Evolutionary conservation across 2,113 vertebrate genomes (phyloP).

Genomic region (Pangasianodon hypophthalmus): DNA sequence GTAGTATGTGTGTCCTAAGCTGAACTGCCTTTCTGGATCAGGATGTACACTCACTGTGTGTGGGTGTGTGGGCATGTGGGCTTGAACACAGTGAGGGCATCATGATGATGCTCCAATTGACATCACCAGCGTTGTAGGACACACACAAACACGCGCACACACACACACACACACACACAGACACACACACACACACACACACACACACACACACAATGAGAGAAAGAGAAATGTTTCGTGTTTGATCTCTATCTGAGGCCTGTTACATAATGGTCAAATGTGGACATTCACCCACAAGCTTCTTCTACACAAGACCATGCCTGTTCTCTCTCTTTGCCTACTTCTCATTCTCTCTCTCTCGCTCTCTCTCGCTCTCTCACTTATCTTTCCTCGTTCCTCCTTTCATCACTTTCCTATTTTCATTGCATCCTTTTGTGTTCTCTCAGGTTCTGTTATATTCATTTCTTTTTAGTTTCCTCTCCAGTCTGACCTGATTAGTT

Average conservation of each 20-base stretch:
- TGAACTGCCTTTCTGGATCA: conserved; percentile 46
- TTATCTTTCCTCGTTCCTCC: conserved; percentile 20
- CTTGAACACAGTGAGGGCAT: conserved; percentile 30
- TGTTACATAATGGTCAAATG: conserved; percentile 67
- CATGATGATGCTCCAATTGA: conserved; percentile 45
- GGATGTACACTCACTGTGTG: conserved; percentile 33
- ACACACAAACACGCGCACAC: background rate
- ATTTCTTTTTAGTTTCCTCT: background rate
- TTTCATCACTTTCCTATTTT: background rate
- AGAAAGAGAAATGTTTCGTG: conserved; percentile 47
- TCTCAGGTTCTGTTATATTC: background rate
- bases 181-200: conserved; percentile 20
- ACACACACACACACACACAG: conserved; percentile 20
- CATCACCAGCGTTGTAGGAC: conserved; percentile 56
- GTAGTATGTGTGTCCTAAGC: conserved; percentile 4
- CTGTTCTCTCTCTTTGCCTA: background rate
- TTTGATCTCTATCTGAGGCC: conserved; percentile 59
- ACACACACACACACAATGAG: conserved; percentile 18
- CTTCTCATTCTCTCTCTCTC: background rate
- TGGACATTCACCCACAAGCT: conserved; percentile 26
- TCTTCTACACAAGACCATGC: background rate
- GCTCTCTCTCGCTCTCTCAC: background rate
- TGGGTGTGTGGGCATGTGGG: conserved; percentile 43
- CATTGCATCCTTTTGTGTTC: background rate
- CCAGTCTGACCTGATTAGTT: background rate